Conservation (phyloP, 1,140 invertebrate genomes). For the Cotesia chilonis region DNA sequence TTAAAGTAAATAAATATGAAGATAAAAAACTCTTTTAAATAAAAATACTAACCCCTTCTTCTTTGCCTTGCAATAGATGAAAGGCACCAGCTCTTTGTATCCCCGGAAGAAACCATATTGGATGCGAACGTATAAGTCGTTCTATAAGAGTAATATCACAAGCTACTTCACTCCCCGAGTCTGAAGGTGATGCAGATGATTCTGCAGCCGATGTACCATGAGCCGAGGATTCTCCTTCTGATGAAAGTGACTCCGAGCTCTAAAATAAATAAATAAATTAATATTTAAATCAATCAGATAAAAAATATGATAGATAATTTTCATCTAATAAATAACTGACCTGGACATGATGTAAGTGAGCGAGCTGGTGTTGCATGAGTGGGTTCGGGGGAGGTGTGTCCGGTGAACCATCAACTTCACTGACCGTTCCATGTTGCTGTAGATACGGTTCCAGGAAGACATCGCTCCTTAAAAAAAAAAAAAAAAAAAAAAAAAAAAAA, state of each 20-base stretch:
- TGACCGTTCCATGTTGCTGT: slow-evolving; percentile 59
- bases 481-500: slow-evolving; percentile 44
- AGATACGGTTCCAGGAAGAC: slow-evolving; percentile 64
- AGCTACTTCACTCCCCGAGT: slow-evolving; percentile 63
- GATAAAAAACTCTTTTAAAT: neutral
- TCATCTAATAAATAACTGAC: slow-evolving; percentile 42
- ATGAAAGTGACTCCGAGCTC: slow-evolving; percentile 63
- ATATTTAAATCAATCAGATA: neutral
- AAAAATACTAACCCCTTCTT: slow-evolving; percentile 80
- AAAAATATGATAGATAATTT: slow-evolving; percentile 7
- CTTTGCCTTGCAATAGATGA: slow-evolving; percentile 91
- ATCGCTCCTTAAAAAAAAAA: slow-evolving; percentile 61
- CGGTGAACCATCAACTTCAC: slow-evolving; percentile 60
- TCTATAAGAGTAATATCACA: slow-evolving; percentile 87
- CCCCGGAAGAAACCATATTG: slow-evolving; percentile 95
- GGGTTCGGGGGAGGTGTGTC: slow-evolving; percentile 61
- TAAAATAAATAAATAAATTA: slow-evolving; percentile 44
- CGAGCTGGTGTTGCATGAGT: slow-evolving; percentile 60
- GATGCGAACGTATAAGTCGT: slow-evolving; percentile 87
- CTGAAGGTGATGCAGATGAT: slow-evolving; percentile 55
- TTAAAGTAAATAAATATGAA: slow-evolving; percentile 27
- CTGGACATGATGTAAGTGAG: slow-evolving; percentile 65
- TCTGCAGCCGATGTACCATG: slow-evolving; percentile 51
- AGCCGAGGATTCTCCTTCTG: slow-evolving; percentile 53
- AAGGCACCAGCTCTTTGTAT: slow-evolving; percentile 91